These are phyloP conservation scores for Epinephelus malabaricus DNA, from an alignment of 2,797 vertebrate species.

Conservation along the genomic window DNA sequence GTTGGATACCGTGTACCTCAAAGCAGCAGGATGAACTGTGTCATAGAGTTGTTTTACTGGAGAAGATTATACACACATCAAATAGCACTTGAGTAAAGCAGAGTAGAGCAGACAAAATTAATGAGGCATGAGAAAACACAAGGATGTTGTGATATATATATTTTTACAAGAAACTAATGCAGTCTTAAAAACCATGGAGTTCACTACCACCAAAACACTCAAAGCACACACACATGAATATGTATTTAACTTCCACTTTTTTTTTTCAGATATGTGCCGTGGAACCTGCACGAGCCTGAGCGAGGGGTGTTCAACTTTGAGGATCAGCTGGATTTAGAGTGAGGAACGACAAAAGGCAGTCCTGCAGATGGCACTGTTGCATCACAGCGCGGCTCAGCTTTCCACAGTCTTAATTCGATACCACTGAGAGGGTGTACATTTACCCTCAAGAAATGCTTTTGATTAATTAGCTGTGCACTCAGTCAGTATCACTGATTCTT, in stretches of 20 bases:
- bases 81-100: not conserved
- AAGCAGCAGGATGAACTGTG: not conserved
- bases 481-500: constrained; percentile 12
- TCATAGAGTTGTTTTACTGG: not conserved
- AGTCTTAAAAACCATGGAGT: not conserved
- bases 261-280: constrained; percentile 90
- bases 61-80: not conserved
- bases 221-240: not conserved
- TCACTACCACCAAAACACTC: not conserved
- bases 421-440: not conserved
- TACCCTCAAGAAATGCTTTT: constrained; percentile 11
- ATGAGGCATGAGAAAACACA: not conserved
- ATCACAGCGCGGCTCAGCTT: not conserved
- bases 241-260: not conserved
- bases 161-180: not conserved
- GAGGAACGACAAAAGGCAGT: constrained; percentile 18
- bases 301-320: constrained; percentile 91
- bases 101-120: not conserved
- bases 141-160: not conserved
- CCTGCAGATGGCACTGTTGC: constrained; percentile 71
- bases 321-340: constrained; percentile 87
- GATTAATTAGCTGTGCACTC: constrained; percentile 8
- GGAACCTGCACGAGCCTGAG: constrained; percentile 93
- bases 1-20: not conserved
- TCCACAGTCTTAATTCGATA: not conserved